Percentiles rank a stretch among this genome's conserved stretches.
Conservation (phyloP, 2,888 invertebrate genomes). For the Creontiades dilutus region DNA sequence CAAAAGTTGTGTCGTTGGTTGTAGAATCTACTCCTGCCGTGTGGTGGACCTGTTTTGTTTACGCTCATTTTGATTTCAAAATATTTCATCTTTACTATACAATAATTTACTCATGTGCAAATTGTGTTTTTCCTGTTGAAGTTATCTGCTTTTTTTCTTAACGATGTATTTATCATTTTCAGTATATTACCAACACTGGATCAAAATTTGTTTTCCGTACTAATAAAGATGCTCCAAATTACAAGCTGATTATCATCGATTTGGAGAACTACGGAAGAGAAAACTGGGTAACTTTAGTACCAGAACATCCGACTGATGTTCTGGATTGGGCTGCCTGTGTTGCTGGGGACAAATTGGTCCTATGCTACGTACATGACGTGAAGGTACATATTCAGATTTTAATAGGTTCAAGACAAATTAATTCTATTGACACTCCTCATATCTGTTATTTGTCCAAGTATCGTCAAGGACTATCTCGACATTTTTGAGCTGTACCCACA, state of each 20-base stretch:
- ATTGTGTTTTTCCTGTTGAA: too few species aligned
- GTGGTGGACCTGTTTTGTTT: too few species aligned
- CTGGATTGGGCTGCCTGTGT: slow-evolving; percentile 93
- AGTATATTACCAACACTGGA: slow-evolving; percentile 95
- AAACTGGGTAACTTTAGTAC: slow-evolving; percentile 90
- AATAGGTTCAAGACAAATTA: too few species aligned
- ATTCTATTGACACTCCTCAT: too few species aligned
- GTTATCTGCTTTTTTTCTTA: neutral
- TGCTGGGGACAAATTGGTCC: slow-evolving; percentile 89
- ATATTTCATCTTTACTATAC: too few species aligned
- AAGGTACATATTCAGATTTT: slow-evolving; percentile 86
- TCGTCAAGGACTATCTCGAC: too few species aligned
- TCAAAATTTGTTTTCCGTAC: slow-evolving; percentile 88
- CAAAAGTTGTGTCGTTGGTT: too few species aligned
- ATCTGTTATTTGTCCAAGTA: too few species aligned
- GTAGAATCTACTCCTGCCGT: too few species aligned
- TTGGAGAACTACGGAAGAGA: slow-evolving; percentile 85
- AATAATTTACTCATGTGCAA: too few species aligned
- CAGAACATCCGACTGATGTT: slow-evolving; percentile 91
- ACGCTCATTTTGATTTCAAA: too few species aligned
- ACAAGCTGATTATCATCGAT: slow-evolving; percentile 91
- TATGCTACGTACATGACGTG: slow-evolving; percentile 95
- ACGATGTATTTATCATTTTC: slow-evolving; percentile 77
- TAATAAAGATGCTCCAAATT: slow-evolving; percentile 95
- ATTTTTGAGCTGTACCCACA: too few species aligned